Evolutionary conservation across 2,797 vertebrate genomes (phyloP), one percentile per base, ranked within the genome.

Genomic region (Poeciliopsis gracilis): DNA sequence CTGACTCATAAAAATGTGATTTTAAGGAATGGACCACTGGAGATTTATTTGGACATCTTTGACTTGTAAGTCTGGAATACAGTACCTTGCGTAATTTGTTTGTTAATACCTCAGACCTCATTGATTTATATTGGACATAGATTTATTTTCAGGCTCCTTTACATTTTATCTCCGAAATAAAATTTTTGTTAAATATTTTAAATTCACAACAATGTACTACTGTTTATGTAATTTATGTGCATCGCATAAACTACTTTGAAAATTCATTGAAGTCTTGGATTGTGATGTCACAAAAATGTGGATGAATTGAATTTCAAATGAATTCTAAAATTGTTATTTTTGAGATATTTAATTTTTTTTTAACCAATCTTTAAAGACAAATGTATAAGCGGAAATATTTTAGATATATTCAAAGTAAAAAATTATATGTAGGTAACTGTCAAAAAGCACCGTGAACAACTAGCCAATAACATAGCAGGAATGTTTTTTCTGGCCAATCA

Each of bases 401-500:
- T 20, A 66, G 18, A 30, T 33, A 30, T 28, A 9, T 66, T 38
- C 16, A 4, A 6, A 66, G 8, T 36, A 38, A 8, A 8, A 63
- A 20, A 63, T 69, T 12, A 12, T 0, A 67, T 38, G 33, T 38
- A 23, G 33, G 6, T 66, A 66, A 38, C 9, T 38, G 33, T 38
- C 33, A 28, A 18, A 8, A 25, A 3, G 41, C 47, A 6, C 11
- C 2, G 10, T 7, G 0, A 15, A 1, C 1, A 0, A 11, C 0
- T 2, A 76, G 46, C 86, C 87, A 89, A 88, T 84, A 1, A 11
- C 23, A 1, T 45, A n/a, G 0, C 5, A 23, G 6, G 2, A 61
- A 2, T 36, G 0, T 1, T 2, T 12, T 45, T 4, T 18, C 23
- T 30, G 73, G 45, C 91, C 90, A 91, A 90, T 93, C 49, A 15